Conservation (phyloP, 2,797 vertebrate genomes). For the Cyclopterus lumpus region DNA sequence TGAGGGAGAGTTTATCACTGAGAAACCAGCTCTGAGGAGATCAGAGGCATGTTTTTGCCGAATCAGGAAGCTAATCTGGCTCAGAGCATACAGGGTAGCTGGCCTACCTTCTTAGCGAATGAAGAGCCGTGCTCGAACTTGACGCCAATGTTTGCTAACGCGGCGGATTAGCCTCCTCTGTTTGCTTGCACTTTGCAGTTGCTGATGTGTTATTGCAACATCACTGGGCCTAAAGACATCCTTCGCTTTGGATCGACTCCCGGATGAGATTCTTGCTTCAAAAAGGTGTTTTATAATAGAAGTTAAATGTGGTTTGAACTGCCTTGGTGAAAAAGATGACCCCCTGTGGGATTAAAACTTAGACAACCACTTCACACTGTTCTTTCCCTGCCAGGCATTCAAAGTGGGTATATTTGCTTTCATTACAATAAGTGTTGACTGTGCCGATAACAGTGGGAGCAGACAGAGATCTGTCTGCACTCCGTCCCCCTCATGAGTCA, state of each 20-base stretch:
- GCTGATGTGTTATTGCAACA: conserved; percentile 52
- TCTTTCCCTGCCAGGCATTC: conserved; percentile 37
- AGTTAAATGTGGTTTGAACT: conserved; percentile 53
- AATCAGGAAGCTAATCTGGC: conserved; percentile 70
- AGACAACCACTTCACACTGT: conserved; percentile 39
- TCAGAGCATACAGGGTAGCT: conserved; percentile 48
- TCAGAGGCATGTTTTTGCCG: conserved; percentile 56
- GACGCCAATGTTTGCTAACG: conserved; percentile 55
- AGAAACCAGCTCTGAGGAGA: conserved; percentile 56
- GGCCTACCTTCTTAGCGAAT: conserved; percentile 59
- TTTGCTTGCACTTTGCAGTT: conserved; percentile 64
- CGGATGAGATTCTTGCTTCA: conserved; percentile 45
- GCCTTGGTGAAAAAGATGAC: conserved; percentile 47
- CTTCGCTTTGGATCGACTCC: conserved; percentile 56
- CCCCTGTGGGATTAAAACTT: conserved; percentile 46
- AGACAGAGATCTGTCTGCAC: conserved; percentile 2
- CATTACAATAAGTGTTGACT: conserved; percentile 50
- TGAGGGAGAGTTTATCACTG: conserved; percentile 60
- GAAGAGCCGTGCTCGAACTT: conserved; percentile 38
- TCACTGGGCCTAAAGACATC: conserved; percentile 33
- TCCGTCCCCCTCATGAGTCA: conserved; percentile 15
- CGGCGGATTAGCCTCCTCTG: conserved; percentile 59
- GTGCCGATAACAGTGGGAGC: conserved; percentile 43
- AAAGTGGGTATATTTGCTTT: conserved; percentile 30
- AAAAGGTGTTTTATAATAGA: conserved; percentile 59